Conservation (phyloP, 2,888 invertebrate species). For the Acronicta alni region DNA sequence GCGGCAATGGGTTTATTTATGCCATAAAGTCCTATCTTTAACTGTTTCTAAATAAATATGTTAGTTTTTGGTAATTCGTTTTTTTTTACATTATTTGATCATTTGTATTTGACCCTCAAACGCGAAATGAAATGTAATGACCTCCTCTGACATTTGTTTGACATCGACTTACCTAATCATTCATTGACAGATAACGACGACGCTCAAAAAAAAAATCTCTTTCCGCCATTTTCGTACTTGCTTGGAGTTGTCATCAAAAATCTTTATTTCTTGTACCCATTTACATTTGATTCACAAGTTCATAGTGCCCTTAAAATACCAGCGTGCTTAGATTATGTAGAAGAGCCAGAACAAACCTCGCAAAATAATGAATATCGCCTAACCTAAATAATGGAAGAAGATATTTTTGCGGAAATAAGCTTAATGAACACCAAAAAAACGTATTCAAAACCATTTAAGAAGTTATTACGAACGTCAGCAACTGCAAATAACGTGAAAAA, state of each 20-base stretch:
- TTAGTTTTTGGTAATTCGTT: no score
- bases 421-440: slow-evolving; percentile 46
- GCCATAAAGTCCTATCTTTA: no score
- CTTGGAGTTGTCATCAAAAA: slow-evolving; percentile 38
- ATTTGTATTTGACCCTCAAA: no score
- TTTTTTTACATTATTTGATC: no score
- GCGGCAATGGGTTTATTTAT: no score
- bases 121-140: no score
- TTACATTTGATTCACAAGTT: no score
- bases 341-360: not conserved
- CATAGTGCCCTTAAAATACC: not conserved
- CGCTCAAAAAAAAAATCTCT: no score
- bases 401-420: slow-evolving; percentile 43
- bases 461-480: not conserved
- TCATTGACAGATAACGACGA: slow-evolving; percentile 16
- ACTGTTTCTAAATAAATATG: no score
- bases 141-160: slow-evolving; percentile 35
- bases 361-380: slow-evolving; percentile 18
- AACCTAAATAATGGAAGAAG: slow-evolving; percentile 63
- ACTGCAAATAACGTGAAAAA: slow-evolving; percentile 17
- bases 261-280: not conserved
- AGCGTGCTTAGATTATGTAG: slow-evolving; percentile 25
- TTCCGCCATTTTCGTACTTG: slow-evolving; percentile 53
- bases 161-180: slow-evolving; percentile 6
- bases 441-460: slow-evolving; percentile 38